phyloP scores from a whole-genome alignment of 1,140 invertebrate species.

The Listronotus oregonensis region DNA sequence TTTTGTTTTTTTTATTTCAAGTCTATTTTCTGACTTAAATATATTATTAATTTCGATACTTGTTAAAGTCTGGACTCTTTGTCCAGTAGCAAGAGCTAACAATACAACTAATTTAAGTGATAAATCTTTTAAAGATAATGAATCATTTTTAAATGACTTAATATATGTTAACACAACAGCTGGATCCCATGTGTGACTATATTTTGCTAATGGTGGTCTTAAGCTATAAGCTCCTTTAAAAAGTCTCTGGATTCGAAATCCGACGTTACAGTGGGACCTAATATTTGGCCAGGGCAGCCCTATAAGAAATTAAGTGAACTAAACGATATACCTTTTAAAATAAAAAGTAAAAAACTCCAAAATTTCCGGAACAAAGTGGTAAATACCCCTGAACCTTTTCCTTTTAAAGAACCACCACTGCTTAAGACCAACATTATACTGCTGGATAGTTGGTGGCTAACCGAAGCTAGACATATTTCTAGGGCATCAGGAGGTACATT shows the following conservation, averaged over 20 bases:
- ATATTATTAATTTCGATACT: not conserved
- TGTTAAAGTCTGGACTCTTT: not conserved
- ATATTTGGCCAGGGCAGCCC: not conserved
- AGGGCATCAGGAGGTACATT: not conserved
- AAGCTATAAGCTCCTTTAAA: not conserved
- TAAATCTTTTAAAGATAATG: not conserved
- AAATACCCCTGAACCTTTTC: not conserved
- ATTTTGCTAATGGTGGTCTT: not conserved
- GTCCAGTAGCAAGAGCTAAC: not conserved
- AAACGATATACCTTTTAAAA: not conserved
- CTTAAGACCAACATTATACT: not conserved
- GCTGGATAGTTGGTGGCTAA: not conserved
- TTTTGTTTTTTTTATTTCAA: not conserved
- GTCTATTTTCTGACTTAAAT: not conserved
- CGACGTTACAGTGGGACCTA: not conserved
- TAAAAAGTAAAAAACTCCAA: not conserved
- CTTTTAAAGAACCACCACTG: not conserved
- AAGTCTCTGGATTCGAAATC: not conserved
- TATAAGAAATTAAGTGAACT: not conserved
- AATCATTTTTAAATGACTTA: not conserved
- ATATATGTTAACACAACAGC: not conserved
- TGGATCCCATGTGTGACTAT: not conserved
- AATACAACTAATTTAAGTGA: not conserved
- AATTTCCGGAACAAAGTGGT: not conserved
- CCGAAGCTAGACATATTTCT: not conserved